These are phyloP conservation scores for Anguilla japonica DNA, from an alignment of 2,113 vertebrate genomes.

Conservation along the genomic window DNA sequence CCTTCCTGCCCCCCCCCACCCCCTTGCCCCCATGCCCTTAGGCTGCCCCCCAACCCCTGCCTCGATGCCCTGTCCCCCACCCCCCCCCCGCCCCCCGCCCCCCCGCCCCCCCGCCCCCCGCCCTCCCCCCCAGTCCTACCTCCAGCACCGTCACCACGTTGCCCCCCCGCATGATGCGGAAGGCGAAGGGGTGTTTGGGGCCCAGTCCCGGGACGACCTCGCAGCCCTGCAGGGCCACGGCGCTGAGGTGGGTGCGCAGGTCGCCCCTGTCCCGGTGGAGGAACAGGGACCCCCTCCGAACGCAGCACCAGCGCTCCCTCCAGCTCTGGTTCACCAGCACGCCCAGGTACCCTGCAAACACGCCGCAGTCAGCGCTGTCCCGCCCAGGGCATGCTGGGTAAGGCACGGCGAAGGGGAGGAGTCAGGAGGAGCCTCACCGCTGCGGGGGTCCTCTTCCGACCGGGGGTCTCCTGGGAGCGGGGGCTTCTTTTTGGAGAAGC, in stretches of 20 bases:
- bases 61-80: background rate
- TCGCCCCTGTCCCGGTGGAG: slow-evolving; percentile 86
- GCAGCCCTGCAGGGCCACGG: slow-evolving; percentile 79
- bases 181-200: slow-evolving; percentile 90
- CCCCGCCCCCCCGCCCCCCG: too few species aligned
- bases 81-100: too few species aligned
- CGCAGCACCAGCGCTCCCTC: slow-evolving; percentile 93
- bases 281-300: slow-evolving; percentile 80
- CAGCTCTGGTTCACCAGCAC: slow-evolving; percentile 86
- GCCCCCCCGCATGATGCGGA: slow-evolving; percentile 82
- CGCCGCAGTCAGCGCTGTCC: background rate
- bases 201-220: slow-evolving; percentile 88
- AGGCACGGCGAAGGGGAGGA: background rate
- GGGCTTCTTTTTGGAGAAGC: slow-evolving; percentile 93
- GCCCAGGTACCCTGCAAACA: slow-evolving; percentile 78
- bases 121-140: slow-evolving; percentile 59
- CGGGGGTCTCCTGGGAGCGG: slow-evolving; percentile 74
- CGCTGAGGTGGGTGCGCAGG: slow-evolving; percentile 74
- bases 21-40: too few species aligned
- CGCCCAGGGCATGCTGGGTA: background rate
- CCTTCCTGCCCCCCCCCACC: too few species aligned
- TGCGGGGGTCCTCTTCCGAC: slow-evolving; percentile 83
- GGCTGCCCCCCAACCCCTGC: too few species aligned
- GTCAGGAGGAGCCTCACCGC: slow-evolving; percentile 71
- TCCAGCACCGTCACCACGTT: slow-evolving; percentile 83